Evolutionary conservation across 1,140 invertebrate species (phyloP).

Genomic region (Nasonia giraulti): DNA sequence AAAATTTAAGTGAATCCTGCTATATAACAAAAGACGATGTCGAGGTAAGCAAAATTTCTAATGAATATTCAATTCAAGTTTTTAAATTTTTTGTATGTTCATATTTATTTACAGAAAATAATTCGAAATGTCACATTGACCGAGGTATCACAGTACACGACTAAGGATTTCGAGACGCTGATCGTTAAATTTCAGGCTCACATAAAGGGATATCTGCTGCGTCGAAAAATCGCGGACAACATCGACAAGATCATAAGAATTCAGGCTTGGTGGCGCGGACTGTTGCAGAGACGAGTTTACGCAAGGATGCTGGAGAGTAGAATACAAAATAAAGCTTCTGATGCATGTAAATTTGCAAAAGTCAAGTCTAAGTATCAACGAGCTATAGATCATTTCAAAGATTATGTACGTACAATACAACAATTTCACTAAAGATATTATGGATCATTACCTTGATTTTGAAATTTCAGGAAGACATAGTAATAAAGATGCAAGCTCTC

Average conservation of each 20-base stretch:
- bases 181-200: conserved; percentile 78
- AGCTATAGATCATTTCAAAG: conserved; percentile 69
- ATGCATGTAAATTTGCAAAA: conserved; percentile 65
- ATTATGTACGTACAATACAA: conserved; percentile 69
- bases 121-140: conserved; percentile 73
- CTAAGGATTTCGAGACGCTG: conserved; percentile 58
- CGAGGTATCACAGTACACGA: conserved; percentile 54
- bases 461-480: conserved; percentile 74
- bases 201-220: conserved; percentile 78
- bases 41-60: conserved; percentile 55
- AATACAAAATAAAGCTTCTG: conserved; percentile 45
- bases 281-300: conserved; percentile 74
- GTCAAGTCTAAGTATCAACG: conserved; percentile 64
- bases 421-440: conserved; percentile 14
- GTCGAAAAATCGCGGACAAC: conserved; percentile 76
- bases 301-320: conserved; percentile 70
- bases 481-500: conserved; percentile 80
- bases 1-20: conserved; percentile 58
- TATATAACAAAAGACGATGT: conserved; percentile 66
- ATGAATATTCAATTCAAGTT: background rate
- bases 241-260: conserved; percentile 77
- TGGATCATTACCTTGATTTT: background rate
- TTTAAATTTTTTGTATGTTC: background rate
- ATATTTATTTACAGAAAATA: conserved; percentile 56
- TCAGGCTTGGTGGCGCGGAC: conserved; percentile 81